Base-by-base conservation (phyloP, 2,888 invertebrate genomes). In the Sinopyrophorus schimmeli region DNA sequence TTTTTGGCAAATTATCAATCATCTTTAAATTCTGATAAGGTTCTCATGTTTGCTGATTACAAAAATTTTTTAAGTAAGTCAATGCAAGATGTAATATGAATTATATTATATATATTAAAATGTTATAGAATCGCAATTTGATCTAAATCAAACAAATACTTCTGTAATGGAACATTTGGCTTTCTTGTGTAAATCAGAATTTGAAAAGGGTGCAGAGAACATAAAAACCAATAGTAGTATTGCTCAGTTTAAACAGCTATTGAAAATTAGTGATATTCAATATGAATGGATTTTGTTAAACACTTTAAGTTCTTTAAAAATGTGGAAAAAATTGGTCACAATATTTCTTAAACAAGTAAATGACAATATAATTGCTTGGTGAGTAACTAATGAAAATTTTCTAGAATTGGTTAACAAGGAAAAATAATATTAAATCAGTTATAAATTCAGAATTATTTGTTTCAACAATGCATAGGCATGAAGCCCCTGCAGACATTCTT, bases 381-480 rank as follows among this genome's bases (percentile, higher is more conserved):
- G n/a, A n/a, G n/a, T n/a, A n/a, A n/a, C n/a, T n/a, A n/a, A n/a
- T n/a, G n/a, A n/a, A n/a, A n/a, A 54, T 58, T 21, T 44, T 62
- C 2, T 63, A 81, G 80, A 79, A 79, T 59, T 79, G 80, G 78
- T 62, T 81, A 0, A 79, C 79, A 0, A 71, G 70, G 53, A 70
- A 67, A 48, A 61, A 62, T 43, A 49, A 53, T 31, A 56, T 73
- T 18, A 72, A 69, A 53, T 64, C 68, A 10, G 54, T 59, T 16
- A 62, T 73, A 18, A 58, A 59, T 39, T 37, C 59, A 9, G 69
- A 70, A 49, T 54, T 63, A 10, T 67, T 73, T 47, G 59, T 71
- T 10, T 54, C 59, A 17, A 62, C 62, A 2, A 53, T 74, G n/a
- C 58, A 64, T 20, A 64, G 63, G 53, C 70, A 72, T 48, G 58